Conservation (phyloP, 2,888 invertebrate species). For the Phengaris alcon region DNA sequence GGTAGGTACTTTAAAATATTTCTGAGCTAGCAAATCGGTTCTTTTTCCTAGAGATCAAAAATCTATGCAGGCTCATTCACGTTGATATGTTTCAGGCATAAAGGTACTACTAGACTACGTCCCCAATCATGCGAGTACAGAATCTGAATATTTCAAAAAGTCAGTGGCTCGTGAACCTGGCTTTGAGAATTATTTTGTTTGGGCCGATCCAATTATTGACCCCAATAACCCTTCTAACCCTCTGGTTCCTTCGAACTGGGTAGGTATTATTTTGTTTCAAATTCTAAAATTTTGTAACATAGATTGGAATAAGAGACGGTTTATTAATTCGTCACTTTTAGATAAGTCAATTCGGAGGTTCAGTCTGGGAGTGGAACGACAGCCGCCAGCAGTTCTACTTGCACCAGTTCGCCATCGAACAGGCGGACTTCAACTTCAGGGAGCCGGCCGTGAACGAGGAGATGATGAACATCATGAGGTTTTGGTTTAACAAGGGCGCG, state of each 20-base stretch:
- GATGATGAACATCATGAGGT: slow-evolving; percentile 81
- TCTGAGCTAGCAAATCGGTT: too few relatives aligned
- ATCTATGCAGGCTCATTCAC: too few relatives aligned
- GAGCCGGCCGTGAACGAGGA: slow-evolving; percentile 75
- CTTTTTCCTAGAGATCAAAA: too few relatives aligned
- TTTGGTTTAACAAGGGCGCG: slow-evolving; percentile 87
- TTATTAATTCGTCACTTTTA: slow-evolving; percentile 37
- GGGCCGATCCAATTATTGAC: slow-evolving; percentile 79
- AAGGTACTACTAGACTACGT: slow-evolving; percentile 83
- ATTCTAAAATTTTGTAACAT: too few relatives aligned
- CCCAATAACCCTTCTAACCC: slow-evolving; percentile 50
- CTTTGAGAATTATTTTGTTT: slow-evolving; percentile 87
- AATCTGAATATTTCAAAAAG: slow-evolving; percentile 89
- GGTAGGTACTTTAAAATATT: slow-evolving; percentile 49
- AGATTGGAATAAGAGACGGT: background rate
- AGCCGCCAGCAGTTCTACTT: slow-evolving; percentile 82
- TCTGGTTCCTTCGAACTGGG: slow-evolving; percentile 78
- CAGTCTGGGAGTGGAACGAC: slow-evolving; percentile 84
- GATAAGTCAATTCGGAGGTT: slow-evolving; percentile 80
- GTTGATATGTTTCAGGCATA: slow-evolving; percentile 47
- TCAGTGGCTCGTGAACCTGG: slow-evolving; percentile 81
- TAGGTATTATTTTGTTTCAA: slow-evolving; percentile 41
- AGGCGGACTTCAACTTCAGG: slow-evolving; percentile 85
- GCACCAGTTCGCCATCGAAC: slow-evolving; percentile 82
- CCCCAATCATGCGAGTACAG: slow-evolving; percentile 84